Conservation (phyloP, 2,113 vertebrate genomes). For the Sander vitreus region DNA sequence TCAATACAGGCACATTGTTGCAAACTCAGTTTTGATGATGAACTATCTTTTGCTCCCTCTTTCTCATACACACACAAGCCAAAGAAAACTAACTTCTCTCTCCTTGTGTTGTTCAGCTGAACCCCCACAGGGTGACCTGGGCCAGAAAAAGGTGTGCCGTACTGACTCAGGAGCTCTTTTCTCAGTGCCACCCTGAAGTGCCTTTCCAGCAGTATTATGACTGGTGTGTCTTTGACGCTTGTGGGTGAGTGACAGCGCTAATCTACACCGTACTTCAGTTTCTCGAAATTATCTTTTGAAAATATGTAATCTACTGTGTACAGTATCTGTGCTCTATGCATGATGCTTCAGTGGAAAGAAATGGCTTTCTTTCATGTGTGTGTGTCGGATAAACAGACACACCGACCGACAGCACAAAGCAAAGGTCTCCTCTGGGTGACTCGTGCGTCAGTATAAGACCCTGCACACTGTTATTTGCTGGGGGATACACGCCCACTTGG, state of each 20-base stretch:
- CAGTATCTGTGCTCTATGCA: neutral
- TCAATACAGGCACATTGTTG: no score
- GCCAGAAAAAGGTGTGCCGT: conserved; percentile 85
- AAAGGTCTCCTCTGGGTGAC: no score
- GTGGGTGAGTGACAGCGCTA: conserved; percentile 85
- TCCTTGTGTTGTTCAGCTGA: conserved; percentile 71
- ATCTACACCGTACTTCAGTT: neutral
- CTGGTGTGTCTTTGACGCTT: conserved; percentile 92
- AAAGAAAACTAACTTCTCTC: neutral
- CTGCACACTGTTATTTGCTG: no score
- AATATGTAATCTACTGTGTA: neutral
- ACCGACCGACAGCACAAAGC: no score
- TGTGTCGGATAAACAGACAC: no score
- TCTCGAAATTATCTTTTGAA: neutral
- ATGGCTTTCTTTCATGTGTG: neutral
- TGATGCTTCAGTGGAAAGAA: neutral
- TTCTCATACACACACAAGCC: neutral
- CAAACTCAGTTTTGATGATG: neutral
- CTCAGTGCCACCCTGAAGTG: conserved; percentile 85
- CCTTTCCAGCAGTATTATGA: conserved; percentile 90
- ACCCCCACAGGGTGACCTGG: conserved; percentile 86
- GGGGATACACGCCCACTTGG: no score
- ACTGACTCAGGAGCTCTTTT: conserved; percentile 86
- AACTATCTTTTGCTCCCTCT: neutral
- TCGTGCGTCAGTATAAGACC: no score